These are phyloP conservation scores for Muscicapa comitata DNA, from an alignment of 2,797 vertebrate species.

Conservation along the genomic window DNA sequence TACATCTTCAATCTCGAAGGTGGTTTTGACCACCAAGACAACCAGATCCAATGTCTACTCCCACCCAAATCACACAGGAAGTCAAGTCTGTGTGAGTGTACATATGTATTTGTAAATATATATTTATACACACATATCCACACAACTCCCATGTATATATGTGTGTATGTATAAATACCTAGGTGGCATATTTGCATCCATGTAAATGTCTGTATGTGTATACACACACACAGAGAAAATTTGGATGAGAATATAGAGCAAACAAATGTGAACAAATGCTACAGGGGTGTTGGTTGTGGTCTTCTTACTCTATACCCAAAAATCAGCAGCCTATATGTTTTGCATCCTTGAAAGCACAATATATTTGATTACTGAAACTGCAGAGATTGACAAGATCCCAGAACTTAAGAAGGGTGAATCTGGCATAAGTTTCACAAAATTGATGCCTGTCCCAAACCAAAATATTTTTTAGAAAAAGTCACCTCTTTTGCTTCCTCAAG, in stretches of 20 bases:
- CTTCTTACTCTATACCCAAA: background rate
- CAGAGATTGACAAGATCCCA: background rate
- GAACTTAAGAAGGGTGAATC: background rate
- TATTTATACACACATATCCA: background rate
- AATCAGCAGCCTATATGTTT: background rate
- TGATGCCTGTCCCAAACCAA: background rate
- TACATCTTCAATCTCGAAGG: background rate
- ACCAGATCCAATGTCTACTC: background rate
- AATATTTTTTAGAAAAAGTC: background rate
- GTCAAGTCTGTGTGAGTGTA: background rate
- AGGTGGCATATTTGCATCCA: background rate
- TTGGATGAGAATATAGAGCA: background rate
- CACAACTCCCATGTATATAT: accelerated
- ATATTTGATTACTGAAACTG: background rate
- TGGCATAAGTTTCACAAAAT: background rate
- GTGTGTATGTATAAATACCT: background rate
- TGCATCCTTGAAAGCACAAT: background rate
- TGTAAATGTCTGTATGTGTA: background rate
- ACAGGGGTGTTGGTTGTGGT: background rate
- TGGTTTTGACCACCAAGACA: background rate
- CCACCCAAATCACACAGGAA: background rate
- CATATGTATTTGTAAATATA: background rate
- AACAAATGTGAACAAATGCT: background rate
- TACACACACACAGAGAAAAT: background rate
- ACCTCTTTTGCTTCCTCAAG: background rate